Evolutionary conservation across 2,888 invertebrate genomes (phyloP).

Genomic region (Synanthedon vespiformis): DNA sequence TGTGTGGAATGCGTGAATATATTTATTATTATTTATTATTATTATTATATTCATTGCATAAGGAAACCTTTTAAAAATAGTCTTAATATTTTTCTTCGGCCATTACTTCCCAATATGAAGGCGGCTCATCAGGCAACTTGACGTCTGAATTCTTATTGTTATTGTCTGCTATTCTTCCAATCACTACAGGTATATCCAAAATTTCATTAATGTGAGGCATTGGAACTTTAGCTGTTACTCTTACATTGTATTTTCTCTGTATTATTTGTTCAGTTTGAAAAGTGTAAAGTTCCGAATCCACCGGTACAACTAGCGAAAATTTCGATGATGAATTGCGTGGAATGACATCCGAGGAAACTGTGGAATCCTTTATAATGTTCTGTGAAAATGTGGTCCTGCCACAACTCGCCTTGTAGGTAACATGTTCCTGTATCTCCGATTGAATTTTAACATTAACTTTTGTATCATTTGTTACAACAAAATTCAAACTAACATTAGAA

Average conservation of each 20-base stretch:
- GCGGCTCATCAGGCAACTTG: constrained; percentile 1
- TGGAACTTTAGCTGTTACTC: constrained; percentile 1
- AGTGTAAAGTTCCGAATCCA: constrained; percentile 3
- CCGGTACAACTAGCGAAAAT: constrained; percentile 1
- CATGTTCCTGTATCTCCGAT: constrained; percentile 1
- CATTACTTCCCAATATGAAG: constrained; percentile 8
- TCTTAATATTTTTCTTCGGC: not conserved
- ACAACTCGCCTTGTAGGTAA: constrained; percentile 2
- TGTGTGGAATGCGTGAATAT: too few species aligned
- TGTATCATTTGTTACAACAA: constrained; percentile 3
- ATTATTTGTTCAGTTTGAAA: constrained; percentile 5
- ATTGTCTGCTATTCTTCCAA: constrained; percentile 1
- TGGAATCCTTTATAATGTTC: constrained; percentile 1
- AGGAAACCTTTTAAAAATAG: too few species aligned
- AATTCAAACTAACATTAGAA: constrained; percentile 2
- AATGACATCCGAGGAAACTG: not conserved
- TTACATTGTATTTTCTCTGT: constrained; percentile 2
- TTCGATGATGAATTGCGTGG: not conserved
- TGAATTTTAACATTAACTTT: constrained; percentile 1
- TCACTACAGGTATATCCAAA: constrained; percentile 4
- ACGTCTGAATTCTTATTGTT: not conserved
- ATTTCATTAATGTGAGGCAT: constrained; percentile 4
- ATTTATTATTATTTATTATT: too few species aligned
- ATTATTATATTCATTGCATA: too few species aligned
- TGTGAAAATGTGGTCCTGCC: constrained; percentile 1